These are phyloP conservation scores for Pachyrhynchus sulphureomaculatus DNA, from an alignment of 1,140 invertebrate species.

Conservation along the genomic window DNA sequence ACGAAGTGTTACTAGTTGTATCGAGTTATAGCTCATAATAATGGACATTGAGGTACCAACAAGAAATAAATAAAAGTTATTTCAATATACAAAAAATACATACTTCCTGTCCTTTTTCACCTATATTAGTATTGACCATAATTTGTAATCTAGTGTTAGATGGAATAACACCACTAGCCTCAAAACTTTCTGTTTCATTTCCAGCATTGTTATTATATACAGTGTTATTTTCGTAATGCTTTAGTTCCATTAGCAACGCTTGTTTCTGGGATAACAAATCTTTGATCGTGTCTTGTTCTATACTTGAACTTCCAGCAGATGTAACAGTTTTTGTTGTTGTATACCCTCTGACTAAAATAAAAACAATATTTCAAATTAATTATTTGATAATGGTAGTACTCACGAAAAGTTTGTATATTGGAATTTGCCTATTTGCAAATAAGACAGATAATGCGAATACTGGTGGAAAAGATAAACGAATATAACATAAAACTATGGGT, in stretches of 20 bases:
- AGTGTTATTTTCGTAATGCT: slow-evolving; percentile 73
- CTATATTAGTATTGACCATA: slow-evolving; percentile 53
- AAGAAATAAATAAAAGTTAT: too few relatives aligned
- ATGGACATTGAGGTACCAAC: too few relatives aligned
- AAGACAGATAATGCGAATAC: too few relatives aligned
- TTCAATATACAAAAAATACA: too few relatives aligned
- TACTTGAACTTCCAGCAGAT: slow-evolving; percentile 47
- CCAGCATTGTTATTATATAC: slow-evolving; percentile 37
- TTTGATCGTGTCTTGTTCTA: slow-evolving; percentile 75
- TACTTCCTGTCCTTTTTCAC: slow-evolving; percentile 32
- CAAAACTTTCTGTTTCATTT: slow-evolving; percentile 39
- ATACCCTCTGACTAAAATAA: slow-evolving; percentile 62
- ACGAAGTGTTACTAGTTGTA: too few relatives aligned
- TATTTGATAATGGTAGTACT: not conserved
- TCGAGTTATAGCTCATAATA: too few relatives aligned
- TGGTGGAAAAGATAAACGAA: too few relatives aligned
- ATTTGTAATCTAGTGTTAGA: slow-evolving; percentile 63
- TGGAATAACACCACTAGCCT: slow-evolving; percentile 63
- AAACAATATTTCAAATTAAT: not conserved
- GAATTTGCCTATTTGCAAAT: too few relatives aligned
- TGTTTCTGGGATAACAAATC: slow-evolving; percentile 83
- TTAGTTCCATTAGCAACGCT: slow-evolving; percentile 76
- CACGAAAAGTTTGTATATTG: not conserved
- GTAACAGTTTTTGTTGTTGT: slow-evolving; percentile 55
- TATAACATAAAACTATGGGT: too few relatives aligned